Percentiles rank a stretch among this genome's conserved stretches.
Evolutionary conservation across 2,888 invertebrate species (phyloP).

Genomic region (Lycaena phlaeas): DNA sequence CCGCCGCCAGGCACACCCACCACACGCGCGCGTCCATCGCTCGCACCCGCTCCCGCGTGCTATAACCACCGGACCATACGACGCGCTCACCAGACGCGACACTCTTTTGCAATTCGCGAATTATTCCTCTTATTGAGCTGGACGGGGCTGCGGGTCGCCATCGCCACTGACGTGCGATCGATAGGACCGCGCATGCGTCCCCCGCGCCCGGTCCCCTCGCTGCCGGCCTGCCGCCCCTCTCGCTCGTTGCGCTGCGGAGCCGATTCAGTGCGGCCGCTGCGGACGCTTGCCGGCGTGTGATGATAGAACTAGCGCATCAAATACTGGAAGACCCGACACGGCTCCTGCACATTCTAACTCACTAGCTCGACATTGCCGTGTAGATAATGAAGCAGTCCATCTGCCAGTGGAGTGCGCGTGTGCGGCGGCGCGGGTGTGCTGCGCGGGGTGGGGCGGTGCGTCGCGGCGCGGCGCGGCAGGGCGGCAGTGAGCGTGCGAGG

Average conservation of each 20-base stretch:
- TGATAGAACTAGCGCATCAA: too few species aligned
- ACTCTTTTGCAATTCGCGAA: not conserved
- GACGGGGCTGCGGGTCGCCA: constrained; percentile 4
- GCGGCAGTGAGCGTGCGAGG: constrained; percentile 16
- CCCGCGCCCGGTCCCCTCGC: not conserved
- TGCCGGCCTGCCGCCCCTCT: not conserved
- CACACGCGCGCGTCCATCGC: constrained; percentile 32
- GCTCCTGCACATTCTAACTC: too few species aligned
- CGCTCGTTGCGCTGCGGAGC: too few species aligned
- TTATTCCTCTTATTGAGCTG: not conserved
- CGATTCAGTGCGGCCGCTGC: too few species aligned
- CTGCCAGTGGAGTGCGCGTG: constrained; percentile 10
- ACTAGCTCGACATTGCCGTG: too few species aligned
- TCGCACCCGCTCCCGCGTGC: too few species aligned
- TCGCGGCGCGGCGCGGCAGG: constrained; percentile 25
- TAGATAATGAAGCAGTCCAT: too few species aligned
- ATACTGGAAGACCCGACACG: too few species aligned
- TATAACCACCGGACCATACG: too few species aligned
- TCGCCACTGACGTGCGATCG: constrained; percentile 26
- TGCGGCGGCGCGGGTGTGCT: constrained; percentile 12
- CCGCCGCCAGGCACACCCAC: constrained; percentile 28
- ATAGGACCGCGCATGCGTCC: constrained; percentile 35
- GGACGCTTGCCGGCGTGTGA: too few species aligned
- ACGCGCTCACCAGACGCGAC: constrained; percentile 4
- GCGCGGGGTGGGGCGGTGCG: too few species aligned